phyloP scores from a whole-genome alignment of 2,797 vertebrate species.

The Phaenicophaeus curvirostris region DNA sequence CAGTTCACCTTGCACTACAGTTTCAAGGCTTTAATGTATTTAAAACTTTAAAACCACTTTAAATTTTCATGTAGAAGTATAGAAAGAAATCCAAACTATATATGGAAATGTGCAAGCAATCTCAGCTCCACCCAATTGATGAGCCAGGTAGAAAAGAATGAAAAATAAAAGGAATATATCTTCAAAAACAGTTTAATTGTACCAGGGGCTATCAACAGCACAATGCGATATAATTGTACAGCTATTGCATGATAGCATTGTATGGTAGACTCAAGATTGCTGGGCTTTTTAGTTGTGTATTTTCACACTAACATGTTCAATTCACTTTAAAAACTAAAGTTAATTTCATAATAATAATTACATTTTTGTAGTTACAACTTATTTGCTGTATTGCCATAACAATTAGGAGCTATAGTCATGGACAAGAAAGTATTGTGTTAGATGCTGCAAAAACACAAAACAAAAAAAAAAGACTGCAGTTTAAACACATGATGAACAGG shows the following conservation, averaged over 20 bases:
- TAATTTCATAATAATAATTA: too few species aligned
- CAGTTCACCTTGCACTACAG: background rate
- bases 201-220: background rate
- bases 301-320: background rate
- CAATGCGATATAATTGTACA: background rate
- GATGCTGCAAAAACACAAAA: background rate
- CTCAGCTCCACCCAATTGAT: background rate
- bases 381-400: background rate
- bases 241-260: background rate
- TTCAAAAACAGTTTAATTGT: background rate
- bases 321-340: background rate
- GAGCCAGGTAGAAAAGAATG: background rate
- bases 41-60: background rate
- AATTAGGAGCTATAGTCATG: background rate
- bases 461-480: background rate
- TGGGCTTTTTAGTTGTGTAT: background rate
- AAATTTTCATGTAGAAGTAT: background rate
- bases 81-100: background rate
- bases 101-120: background rate
- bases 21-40: background rate
- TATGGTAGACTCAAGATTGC: background rate
- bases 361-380: background rate
- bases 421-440: background rate
- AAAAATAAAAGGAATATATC: background rate
- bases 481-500: background rate